Conservation (phyloP, 2,888 invertebrate species). For the Melieria omissa region DNA sequence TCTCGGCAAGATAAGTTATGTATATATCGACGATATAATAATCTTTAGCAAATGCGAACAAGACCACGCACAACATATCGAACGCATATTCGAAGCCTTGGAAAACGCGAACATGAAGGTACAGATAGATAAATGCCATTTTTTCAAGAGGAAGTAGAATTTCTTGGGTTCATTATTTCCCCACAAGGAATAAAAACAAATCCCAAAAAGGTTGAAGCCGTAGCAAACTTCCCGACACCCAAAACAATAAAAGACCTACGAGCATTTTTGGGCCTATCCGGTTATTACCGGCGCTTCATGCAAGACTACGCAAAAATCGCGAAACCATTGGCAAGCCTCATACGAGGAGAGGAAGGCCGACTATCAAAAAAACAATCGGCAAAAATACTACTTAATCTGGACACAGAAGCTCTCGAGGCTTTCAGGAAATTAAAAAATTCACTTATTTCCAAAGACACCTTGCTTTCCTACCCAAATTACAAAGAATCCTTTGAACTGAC, state of each 20-base stretch:
- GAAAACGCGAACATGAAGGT: too few species aligned
- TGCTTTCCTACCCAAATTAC: neutral
- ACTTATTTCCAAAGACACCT: neutral
- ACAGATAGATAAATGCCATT: too few species aligned
- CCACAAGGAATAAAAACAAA: too few species aligned
- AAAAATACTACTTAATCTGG: slow-evolving; percentile 18
- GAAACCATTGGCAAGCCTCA: slow-evolving; percentile 5
- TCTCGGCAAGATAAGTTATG: slow-evolving; percentile 23
- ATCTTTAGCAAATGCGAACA: too few species aligned
- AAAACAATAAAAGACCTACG: too few species aligned
- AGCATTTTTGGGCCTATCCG: slow-evolving; percentile 35
- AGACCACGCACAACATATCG: too few species aligned
- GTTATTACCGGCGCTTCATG: slow-evolving; percentile 22
- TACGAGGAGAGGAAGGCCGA: slow-evolving; percentile 35
- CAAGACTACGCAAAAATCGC: slow-evolving; percentile 8
- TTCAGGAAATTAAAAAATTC: neutral
- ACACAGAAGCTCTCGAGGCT: neutral
- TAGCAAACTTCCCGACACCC: too few species aligned
- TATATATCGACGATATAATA: slow-evolving; percentile 33
- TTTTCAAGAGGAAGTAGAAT: too few species aligned
- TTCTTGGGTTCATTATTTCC: too few species aligned
- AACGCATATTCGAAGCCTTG: too few species aligned
- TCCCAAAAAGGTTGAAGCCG: too few species aligned
- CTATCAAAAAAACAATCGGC: slow-evolving; percentile 32
- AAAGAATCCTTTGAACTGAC: neutral